Evolutionary conservation across 2,888 invertebrate species (phyloP).

Genomic region (Melipona bicolor): DNA sequence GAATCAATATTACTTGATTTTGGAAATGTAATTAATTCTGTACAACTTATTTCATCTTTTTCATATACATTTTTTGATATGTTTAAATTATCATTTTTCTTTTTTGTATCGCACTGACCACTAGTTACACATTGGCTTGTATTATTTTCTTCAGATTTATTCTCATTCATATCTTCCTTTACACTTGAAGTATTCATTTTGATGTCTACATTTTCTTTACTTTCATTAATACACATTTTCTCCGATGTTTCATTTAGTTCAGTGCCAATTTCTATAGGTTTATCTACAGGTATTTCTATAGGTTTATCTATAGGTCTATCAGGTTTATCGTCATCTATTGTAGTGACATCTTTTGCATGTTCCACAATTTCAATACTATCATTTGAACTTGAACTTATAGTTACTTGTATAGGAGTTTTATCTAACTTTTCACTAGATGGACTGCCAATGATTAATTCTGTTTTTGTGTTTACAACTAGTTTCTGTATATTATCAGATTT

Average conservation of each 20-base stretch:
- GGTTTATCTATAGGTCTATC: background rate
- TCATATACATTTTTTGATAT: background rate
- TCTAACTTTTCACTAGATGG: background rate
- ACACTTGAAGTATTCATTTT: constrained; percentile 5
- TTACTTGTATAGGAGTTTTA: background rate
- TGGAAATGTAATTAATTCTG: background rate
- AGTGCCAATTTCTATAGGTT: background rate
- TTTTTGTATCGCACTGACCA: background rate
- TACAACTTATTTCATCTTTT: background rate
- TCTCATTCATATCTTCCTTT: background rate
- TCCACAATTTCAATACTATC: constrained; percentile 14
- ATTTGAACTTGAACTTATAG: constrained; percentile 9
- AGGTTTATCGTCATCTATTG: background rate
- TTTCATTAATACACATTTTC: background rate
- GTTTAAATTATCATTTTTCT: background rate
- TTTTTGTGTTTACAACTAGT: constrained; percentile 1
- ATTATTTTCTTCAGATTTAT: background rate
- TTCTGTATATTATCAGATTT: constrained; percentile 16
- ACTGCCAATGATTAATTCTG: constrained; percentile 8
- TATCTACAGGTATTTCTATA: background rate
- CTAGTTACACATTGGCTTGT: background rate
- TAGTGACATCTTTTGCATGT: constrained; percentile 18
- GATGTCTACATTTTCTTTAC: background rate
- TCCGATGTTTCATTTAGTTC: background rate
- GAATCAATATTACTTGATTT: background rate